A percentile compares a stretch with the other conserved stretches of the same genome.
phyloP scores from a whole-genome alignment of 1,140 invertebrate genomes.

The Drosophila mayri region DNA sequence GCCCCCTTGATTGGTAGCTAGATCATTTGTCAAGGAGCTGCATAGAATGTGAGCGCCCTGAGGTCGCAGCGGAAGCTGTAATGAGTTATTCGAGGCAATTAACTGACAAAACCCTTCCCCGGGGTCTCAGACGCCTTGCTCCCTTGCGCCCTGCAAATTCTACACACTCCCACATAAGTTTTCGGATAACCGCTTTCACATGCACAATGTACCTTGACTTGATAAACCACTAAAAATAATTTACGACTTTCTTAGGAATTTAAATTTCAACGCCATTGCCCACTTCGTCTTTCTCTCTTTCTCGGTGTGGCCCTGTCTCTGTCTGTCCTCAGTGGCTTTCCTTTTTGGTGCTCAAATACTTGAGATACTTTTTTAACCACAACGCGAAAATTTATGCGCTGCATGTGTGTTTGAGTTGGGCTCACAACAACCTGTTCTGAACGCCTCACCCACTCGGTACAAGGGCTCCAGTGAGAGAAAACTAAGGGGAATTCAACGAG shows the following conservation, averaged over 20 bases:
- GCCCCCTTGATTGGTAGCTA: slow-evolving; percentile 58
- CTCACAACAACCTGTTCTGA: slow-evolving; percentile 72
- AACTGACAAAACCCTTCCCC: slow-evolving; percentile 40
- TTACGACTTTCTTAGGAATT: slow-evolving; percentile 80
- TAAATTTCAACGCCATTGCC: slow-evolving; percentile 77
- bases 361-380: slow-evolving; percentile 65
- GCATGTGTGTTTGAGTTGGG: slow-evolving; percentile 54
- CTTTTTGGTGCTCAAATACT: slow-evolving; percentile 55
- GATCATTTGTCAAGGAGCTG: slow-evolving; percentile 76
- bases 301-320: background rate
- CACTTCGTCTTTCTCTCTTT: slow-evolving; percentile 7
- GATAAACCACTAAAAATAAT: slow-evolving; percentile 82
- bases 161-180: slow-evolving; percentile 41
- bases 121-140: slow-evolving; percentile 11
- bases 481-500: background rate
- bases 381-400: slow-evolving; percentile 70
- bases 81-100: slow-evolving; percentile 80
- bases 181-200: slow-evolving; percentile 46
- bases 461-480: slow-evolving; percentile 18
- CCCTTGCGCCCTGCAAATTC: slow-evolving; percentile 4
- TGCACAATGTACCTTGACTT: slow-evolving; percentile 64
- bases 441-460: slow-evolving; percentile 36
- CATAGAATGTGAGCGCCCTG: slow-evolving; percentile 69
- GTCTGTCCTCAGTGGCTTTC: slow-evolving; percentile 1
- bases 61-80: slow-evolving; percentile 77